phyloP scores from a whole-genome alignment of 2,797 vertebrate genomes.

The Macrochelys suwanniensis region DNA sequence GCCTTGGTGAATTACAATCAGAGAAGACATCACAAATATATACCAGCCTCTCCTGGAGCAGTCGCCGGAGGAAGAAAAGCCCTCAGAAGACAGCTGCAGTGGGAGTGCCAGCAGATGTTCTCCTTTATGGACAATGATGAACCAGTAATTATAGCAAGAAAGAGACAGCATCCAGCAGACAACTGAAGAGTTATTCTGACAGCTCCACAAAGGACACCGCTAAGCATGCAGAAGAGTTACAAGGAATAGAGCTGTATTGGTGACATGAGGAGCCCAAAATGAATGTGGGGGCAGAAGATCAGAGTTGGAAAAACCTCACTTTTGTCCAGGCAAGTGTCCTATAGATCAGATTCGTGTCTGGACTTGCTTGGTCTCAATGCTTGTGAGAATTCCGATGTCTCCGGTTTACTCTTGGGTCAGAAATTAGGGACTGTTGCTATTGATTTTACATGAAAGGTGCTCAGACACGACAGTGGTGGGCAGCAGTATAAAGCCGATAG shows the following conservation, averaged over 20 bases:
- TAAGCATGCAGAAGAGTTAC: neutral
- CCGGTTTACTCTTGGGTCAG: neutral
- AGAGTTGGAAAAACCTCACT: neutral
- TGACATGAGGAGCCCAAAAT: neutral
- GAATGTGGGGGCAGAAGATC: neutral
- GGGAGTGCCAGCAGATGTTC: fast-evolving
- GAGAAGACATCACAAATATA: fast-evolving
- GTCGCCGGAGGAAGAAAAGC: neutral
- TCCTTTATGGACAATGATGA: fast-evolving
- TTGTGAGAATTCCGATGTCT: neutral
- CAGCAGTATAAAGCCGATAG: neutral
- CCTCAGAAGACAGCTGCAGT: neutral
- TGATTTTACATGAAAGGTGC: neutral
- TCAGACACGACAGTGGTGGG: neutral
- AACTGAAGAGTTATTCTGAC: neutral
- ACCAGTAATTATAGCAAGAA: neutral
- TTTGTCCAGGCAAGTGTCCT: neutral
- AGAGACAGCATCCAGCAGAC: neutral
- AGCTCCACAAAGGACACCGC: neutral
- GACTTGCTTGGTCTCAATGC: neutral
- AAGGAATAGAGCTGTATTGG: neutral
- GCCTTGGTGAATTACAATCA: fast-evolving
- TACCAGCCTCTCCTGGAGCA: fast-evolving
- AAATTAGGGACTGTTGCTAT: neutral
- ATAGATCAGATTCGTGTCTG: neutral